phyloP scores from a whole-genome alignment of 2,113 vertebrate species.

The Otis tarda region DNA sequence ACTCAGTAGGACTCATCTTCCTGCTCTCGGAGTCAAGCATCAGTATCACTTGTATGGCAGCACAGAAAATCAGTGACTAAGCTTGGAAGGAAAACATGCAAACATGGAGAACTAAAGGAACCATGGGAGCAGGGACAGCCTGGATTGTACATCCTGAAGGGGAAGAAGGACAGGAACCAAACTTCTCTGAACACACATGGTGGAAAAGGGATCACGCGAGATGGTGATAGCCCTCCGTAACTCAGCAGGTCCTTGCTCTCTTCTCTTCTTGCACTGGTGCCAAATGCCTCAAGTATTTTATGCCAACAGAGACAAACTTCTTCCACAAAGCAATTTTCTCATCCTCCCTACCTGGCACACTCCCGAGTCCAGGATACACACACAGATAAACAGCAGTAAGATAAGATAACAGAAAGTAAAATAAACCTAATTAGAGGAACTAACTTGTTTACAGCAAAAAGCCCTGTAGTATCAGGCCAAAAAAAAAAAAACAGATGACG shows the following conservation, averaged over 20 bases:
- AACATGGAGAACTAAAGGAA: background rate
- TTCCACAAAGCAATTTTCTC: background rate
- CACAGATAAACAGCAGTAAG: background rate
- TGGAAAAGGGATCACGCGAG: background rate
- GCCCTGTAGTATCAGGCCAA: background rate
- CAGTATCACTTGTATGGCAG: background rate
- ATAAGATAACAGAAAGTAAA: constrained; percentile 22
- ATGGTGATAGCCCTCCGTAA: background rate
- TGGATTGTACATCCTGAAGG: background rate
- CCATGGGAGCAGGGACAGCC: background rate
- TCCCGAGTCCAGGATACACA: background rate
- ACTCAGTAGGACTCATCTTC: background rate
- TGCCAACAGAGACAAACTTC: background rate
- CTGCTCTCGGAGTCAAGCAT: background rate
- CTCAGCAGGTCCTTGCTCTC: background rate
- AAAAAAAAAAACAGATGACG: background rate
- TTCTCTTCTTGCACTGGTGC: background rate
- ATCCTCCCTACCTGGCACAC: background rate
- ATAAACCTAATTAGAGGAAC: background rate
- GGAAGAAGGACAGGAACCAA: background rate
- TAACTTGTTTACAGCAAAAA: background rate
- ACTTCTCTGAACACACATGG: background rate
- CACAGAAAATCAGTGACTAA: background rate
- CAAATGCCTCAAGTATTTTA: background rate
- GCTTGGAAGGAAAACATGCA: background rate